Percentiles rank a stretch among this genome's conserved stretches.
These are phyloP conservation scores for Athrips mouffetella DNA, from an alignment of 2,888 invertebrate species.

Conservation along the genomic window DNA sequence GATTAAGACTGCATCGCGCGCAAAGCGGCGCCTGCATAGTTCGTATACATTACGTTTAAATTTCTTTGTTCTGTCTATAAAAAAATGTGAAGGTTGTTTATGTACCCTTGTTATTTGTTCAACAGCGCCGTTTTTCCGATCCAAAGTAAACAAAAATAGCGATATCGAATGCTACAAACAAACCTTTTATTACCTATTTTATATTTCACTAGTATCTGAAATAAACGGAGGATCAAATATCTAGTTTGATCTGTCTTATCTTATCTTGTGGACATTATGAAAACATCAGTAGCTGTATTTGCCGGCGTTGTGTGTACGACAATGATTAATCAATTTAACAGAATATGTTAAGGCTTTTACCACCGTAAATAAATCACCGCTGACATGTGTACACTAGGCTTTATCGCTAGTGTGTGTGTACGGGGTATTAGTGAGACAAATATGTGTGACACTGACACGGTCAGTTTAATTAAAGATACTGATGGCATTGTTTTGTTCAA, in stretches of 20 bases:
- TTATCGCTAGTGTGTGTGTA: slow-evolving; percentile 39
- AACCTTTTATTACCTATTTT: too few species aligned
- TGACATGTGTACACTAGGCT: slow-evolving; percentile 54
- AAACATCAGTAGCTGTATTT: slow-evolving; percentile 57
- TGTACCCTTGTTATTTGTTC: too few species aligned
- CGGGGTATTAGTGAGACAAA: slow-evolving; percentile 38
- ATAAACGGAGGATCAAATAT: too few species aligned
- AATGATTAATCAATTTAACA: slow-evolving; percentile 60
- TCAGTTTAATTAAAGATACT: slow-evolving; percentile 34
- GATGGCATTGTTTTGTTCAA: slow-evolving; percentile 33
- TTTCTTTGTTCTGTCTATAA: too few species aligned
- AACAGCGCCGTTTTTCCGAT: too few species aligned
- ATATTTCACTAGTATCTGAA: too few species aligned
- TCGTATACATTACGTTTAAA: too few species aligned
- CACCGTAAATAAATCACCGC: slow-evolving; percentile 46
- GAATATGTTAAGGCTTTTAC: slow-evolving; percentile 46
- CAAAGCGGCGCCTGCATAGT: too few species aligned
- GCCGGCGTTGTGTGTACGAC: slow-evolving; percentile 26
- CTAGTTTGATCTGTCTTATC: slow-evolving; percentile 34
- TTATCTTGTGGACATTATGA: slow-evolving; percentile 46
- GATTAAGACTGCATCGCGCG: too few species aligned
- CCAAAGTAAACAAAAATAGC: too few species aligned
- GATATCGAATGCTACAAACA: too few species aligned
- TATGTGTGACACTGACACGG: slow-evolving; percentile 53
- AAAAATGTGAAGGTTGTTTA: too few species aligned